Evolutionary conservation across 2,888 invertebrate genomes (phyloP).

Genomic region (Rotaria socialis): DNA sequence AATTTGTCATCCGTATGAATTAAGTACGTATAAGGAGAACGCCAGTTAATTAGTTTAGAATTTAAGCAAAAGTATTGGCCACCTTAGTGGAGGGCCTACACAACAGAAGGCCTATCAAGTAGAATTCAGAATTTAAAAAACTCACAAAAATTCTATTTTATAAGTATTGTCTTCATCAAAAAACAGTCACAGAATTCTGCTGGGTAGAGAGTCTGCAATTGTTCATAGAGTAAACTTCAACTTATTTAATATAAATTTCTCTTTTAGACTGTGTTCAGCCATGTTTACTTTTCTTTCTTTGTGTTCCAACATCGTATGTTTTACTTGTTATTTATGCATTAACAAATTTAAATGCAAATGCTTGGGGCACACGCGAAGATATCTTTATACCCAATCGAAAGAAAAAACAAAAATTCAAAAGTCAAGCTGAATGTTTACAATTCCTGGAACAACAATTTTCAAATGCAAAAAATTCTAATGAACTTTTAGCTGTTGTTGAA

Average conservation of each 20-base stretch:
- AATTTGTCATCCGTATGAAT: constrained; percentile 85
- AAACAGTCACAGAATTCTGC: too few species aligned
- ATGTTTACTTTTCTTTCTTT: constrained; percentile 62
- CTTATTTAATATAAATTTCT: not conserved
- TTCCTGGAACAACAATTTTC: constrained; percentile 66
- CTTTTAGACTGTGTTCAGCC: constrained; percentile 63
- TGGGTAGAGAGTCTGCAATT: too few species aligned
- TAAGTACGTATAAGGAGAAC: constrained; percentile 63
- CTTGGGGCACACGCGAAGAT: constrained; percentile 84
- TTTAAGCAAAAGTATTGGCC: too few species aligned
- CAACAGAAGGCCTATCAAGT: too few species aligned
- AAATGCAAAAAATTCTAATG: constrained; percentile 49
- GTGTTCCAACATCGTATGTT: constrained; percentile 61
- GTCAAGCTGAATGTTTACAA: constrained; percentile 70
- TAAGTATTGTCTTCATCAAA: too few species aligned
- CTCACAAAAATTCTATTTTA: too few species aligned
- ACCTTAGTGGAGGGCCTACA: too few species aligned
- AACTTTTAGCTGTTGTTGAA: constrained; percentile 47
- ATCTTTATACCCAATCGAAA: constrained; percentile 56
- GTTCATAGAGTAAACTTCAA: too few species aligned
- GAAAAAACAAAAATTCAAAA: constrained; percentile 70
- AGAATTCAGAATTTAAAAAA: too few species aligned
- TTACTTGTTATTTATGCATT: constrained; percentile 82
- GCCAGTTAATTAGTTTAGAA: too few species aligned
- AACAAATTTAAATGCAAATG: constrained; percentile 72